Base-by-base conservation (phyloP, 1,140 invertebrate genomes). In the Drosophila pectinifera region DNA sequence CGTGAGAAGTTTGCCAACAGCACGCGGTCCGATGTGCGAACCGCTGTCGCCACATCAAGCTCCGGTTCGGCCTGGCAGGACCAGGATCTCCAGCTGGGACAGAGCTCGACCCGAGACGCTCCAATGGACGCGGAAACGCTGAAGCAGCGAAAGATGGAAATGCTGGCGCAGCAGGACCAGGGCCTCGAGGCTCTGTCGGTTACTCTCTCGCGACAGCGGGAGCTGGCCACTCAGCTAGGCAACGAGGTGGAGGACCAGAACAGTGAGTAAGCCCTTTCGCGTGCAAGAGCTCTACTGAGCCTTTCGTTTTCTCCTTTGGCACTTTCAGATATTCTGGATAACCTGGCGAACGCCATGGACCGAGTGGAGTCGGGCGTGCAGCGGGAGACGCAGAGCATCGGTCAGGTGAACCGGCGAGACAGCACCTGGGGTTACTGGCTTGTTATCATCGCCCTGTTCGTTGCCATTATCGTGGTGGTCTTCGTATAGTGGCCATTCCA, bases 181-280 rank as follows among this genome's bases (percentile, higher is more conserved):
- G 96, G 96, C 0, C 92, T 97, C 22, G 96, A 97, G 69, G 94
- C 94, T 62, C 92, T 97, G 45, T 95, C 96, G 13, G 94, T 95
- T 88, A 95, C 96, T 4, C 96, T 97, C 53, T 93, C 94, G 1
- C 92, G 96, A 24, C 97, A 97, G 89, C 97, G 96, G 77, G 92
- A 95, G 80, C 95, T 97, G 80, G 96, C 96, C 22, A 92, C 95
- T 43, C 95, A 94, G 46, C 96, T 97, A 77, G 94, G 95, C 24
- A 94, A 93, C 88, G 96, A 97, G 94, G 96, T 97, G 1, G 95
- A 96, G 88, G 91, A 94, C 73, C 96, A 97, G 79, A 96, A 97
- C 94, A 96, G 96, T 96, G 91, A 91, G 74, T 94, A 96, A 58
- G 95, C 96, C 78, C 95, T 96, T 92, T 69, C 94, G 95, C 96